These are phyloP conservation scores for Stenchaetothrips biformis DNA, from an alignment of 2,888 invertebrate species.

Conservation along the genomic window DNA sequence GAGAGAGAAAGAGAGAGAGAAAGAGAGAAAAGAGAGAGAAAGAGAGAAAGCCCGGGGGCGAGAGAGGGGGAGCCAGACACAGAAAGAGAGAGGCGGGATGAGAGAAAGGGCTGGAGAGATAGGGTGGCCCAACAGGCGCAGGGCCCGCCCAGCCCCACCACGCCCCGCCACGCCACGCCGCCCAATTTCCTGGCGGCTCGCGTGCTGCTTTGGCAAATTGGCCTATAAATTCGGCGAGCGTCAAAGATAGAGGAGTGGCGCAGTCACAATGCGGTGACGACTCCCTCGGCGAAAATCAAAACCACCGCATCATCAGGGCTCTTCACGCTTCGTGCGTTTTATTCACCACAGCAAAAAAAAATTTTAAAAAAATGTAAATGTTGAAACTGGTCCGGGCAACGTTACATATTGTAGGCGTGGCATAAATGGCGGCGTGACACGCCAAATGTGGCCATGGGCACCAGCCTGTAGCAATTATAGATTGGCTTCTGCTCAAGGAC, in stretches of 20 bases:
- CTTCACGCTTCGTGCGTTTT: too few relatives aligned
- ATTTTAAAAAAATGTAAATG: too few relatives aligned
- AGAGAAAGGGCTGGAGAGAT: background rate
- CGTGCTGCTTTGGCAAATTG: constrained; percentile 19
- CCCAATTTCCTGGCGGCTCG: constrained; percentile 15
- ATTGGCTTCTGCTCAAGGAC: too few relatives aligned
- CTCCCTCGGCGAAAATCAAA: too few relatives aligned
- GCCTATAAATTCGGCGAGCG: constrained; percentile 10
- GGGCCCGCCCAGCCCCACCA: too few relatives aligned
- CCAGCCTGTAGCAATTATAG: too few relatives aligned
- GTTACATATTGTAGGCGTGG: too few relatives aligned
- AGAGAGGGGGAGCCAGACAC: background rate
- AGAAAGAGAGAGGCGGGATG: background rate
- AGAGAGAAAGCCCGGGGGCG: background rate
- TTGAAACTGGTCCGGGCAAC: too few relatives aligned
- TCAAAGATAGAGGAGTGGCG: constrained; percentile 7
- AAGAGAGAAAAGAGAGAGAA: background rate
- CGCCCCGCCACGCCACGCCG: background rate
- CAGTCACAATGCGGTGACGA: background rate
- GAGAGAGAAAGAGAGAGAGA: background rate
- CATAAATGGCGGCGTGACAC: too few relatives aligned
- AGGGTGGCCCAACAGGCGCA: background rate
- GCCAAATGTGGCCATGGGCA: too few relatives aligned
- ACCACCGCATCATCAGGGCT: too few relatives aligned
- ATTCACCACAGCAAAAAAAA: too few relatives aligned